Conservation (phyloP, 2,113 vertebrate genomes). For the Phaetusa simplex region DNA sequence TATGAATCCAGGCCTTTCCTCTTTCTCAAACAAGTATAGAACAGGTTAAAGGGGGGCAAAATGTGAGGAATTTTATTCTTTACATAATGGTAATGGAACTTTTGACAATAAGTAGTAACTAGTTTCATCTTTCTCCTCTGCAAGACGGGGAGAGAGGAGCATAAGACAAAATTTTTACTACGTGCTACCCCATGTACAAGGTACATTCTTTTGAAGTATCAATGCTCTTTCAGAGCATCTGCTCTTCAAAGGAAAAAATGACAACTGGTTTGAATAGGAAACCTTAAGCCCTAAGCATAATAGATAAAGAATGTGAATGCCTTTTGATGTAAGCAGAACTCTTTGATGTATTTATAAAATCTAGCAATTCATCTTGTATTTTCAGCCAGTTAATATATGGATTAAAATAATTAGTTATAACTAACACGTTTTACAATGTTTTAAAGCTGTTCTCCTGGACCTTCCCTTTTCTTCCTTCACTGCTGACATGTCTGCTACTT, state of each 20-base stretch:
- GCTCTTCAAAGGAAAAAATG: conserved; percentile 46
- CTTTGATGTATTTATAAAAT: conserved; percentile 64
- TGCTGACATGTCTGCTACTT: background rate
- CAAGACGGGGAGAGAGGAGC: background rate
- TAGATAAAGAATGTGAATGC: conserved; percentile 45
- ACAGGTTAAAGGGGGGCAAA: background rate
- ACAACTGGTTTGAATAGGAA: conserved; percentile 50
- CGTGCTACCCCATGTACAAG: background rate
- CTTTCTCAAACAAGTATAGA: background rate
- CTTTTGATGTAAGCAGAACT: conserved; percentile 52
- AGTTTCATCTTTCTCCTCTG: background rate
- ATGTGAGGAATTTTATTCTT: background rate
- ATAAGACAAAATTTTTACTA: background rate
- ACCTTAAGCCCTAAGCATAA: conserved; percentile 40
- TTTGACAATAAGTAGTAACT: background rate
- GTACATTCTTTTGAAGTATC: conserved; percentile 35
- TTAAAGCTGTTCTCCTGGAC: background rate
- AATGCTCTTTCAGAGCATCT: background rate
- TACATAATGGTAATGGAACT: background rate
- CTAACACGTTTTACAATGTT: background rate
- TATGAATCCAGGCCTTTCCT: background rate
- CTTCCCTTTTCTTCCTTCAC: background rate
- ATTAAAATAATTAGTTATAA: conserved; percentile 51
- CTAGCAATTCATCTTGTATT: conserved; percentile 31
- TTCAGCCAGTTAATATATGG: conserved; percentile 13